Evolutionary conservation across 2,113 vertebrate genomes (phyloP).

Genomic region (Pardalotus punctatus): DNA sequence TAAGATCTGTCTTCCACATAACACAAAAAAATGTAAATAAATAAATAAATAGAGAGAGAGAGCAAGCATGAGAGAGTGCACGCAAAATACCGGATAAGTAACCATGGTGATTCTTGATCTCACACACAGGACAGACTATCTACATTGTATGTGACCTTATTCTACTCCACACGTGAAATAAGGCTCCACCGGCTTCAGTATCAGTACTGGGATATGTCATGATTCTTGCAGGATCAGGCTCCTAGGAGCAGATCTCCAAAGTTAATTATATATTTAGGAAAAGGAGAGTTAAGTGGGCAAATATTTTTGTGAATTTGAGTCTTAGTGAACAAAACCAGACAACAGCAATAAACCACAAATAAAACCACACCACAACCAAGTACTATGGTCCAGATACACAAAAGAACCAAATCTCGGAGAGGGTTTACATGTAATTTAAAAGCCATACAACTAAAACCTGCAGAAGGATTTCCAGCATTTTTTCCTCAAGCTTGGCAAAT

Average conservation of each 20-base stretch:
- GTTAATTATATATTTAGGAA: neutral
- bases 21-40: neutral
- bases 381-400: neutral
- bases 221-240: neutral
- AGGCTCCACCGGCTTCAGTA: neutral
- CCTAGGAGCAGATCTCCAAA: neutral
- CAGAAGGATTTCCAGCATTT: neutral
- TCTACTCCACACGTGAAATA: neutral
- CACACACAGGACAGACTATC: neutral
- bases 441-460: neutral
- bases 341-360: neutral
- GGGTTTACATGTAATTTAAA: neutral
- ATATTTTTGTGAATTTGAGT: neutral
- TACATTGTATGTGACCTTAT: neutral
- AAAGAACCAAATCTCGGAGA: neutral
- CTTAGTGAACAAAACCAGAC: neutral
- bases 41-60: neutral
- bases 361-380: neutral
- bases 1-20: neutral
- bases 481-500: neutral
- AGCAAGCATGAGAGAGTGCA: accelerated
- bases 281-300: neutral
- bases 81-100: neutral
- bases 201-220: neutral
- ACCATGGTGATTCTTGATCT: slow-evolving; percentile 54